Evolutionary conservation across 2,113 vertebrate species (phyloP), one percentile per base, ranked within the genome.

Genomic region (Phyllostomus hastatus): DNA sequence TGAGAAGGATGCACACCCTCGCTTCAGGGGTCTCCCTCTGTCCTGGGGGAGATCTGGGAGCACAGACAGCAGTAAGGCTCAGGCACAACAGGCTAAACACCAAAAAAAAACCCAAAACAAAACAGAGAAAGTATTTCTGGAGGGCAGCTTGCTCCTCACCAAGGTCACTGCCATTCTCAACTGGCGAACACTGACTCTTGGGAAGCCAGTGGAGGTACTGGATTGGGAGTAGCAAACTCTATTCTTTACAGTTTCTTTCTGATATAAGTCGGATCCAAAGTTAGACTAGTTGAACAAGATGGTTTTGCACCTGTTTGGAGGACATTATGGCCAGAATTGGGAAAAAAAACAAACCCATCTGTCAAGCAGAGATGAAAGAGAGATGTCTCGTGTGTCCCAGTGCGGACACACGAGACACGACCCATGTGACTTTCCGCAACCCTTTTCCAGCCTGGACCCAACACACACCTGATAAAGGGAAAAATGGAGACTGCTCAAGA

Each of bases 281-380:
- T 83, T 66, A 80, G 80, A 72, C 4, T 26, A 66, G 43, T n/a
- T 61, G 72, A 91, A 12, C 26, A 1, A 93, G 86, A 75, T 19
- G 41, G 4, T 54, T 87, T 87, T 85, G 57, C 76, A 80, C 92
- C 82, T 93, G 14, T 88, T 43, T 66, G 50, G 69, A 79, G 54
- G 88, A 46, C 35, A 33, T n/a, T 54, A 9, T 1, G 59, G 10
- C 24, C 16, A 76, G 64, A 70, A 43, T 75, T 57, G 22, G 82
- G n/a, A n/a, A 43, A 46, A 43, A 72, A 73, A 35, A 84, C 17
- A 16, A 79, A 79, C 15, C 12, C 46, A 69, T 80, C 50, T 70
- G 33, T 67, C 78, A 80, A 38, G n/a, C 83, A 78, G 50, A 95
- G 41, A 67, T 9, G 48, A 61, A 94, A 88, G 35, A 4, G 22